Conservation (phyloP, 2,113 vertebrate species). For the Peucedramus taeniatus region DNA sequence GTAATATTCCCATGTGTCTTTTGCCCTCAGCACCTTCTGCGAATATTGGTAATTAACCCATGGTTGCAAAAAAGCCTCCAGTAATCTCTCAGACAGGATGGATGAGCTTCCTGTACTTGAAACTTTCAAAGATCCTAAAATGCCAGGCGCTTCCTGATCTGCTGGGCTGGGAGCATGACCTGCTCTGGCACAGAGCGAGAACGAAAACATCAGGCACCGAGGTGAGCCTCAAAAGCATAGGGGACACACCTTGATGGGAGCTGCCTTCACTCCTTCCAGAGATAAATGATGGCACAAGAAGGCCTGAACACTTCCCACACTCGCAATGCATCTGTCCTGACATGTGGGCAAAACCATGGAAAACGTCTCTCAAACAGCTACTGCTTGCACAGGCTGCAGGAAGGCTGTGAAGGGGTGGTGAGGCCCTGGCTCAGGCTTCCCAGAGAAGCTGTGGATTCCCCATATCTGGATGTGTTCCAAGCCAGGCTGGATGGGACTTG, state of each 20-base stretch:
- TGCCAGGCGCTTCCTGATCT: not conserved
- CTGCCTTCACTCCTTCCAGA: not conserved
- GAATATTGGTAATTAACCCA: not conserved
- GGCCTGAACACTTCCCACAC: not conserved
- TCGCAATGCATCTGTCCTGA: not conserved
- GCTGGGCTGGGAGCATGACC: not conserved
- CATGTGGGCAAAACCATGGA: not conserved
- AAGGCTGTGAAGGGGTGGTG: not conserved
- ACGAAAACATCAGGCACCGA: rapidly evolving
- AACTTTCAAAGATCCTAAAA: not conserved
- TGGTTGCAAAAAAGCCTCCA: not conserved
- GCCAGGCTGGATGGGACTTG: not conserved
- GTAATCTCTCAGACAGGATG: not conserved
- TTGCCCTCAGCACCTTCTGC: not conserved
- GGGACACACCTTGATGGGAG: not conserved
- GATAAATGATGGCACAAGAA: not conserved
- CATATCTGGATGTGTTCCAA: not conserved
- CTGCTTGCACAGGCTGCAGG: not conserved
- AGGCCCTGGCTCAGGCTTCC: not conserved
- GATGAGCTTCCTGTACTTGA: not conserved
- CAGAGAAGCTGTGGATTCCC: not conserved
- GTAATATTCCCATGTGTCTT: not conserved
- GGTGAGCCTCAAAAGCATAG: not conserved
- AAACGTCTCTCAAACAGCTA: not conserved
- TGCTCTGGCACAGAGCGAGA: not conserved